Evolutionary conservation across 2,888 invertebrate species (phyloP).

Genomic region (Tethea ocularis): DNA sequence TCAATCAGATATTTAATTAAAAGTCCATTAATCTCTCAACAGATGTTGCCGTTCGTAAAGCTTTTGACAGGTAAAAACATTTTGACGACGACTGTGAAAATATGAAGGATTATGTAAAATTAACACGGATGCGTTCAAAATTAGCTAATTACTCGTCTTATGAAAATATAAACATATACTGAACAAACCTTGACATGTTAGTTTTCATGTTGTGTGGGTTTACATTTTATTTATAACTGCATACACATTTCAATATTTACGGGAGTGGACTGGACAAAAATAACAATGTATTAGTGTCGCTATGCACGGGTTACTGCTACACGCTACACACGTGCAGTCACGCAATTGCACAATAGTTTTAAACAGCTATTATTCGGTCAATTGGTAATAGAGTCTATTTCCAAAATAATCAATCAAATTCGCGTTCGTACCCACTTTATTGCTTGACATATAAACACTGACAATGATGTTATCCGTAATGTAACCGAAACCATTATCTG

Average conservation of each 20-base stretch:
- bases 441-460: neutral
- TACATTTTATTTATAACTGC: slow-evolving; percentile 53
- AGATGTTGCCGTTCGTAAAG: neutral
- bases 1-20: slow-evolving; percentile 5
- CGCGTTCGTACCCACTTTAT: too few relatives aligned
- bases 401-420: neutral
- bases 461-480: neutral
- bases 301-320: slow-evolving; percentile 16
- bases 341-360: slow-evolving; percentile 1
- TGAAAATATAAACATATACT: slow-evolving; percentile 55
- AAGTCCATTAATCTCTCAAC: slow-evolving; percentile 4
- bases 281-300: slow-evolving; percentile 23
- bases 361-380: neutral
- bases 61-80: neutral
- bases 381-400: neutral
- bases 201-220: slow-evolving; percentile 60
- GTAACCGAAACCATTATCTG: neutral
- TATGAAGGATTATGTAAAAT: slow-evolving; percentile 18
- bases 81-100: neutral
- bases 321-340: neutral
- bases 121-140: slow-evolving; percentile 44
- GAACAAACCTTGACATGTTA: slow-evolving; percentile 74
- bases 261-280: slow-evolving; percentile 26
- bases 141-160: slow-evolving; percentile 56
- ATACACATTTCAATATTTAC: slow-evolving; percentile 14